Evolutionary conservation across 2,113 vertebrate genomes (phyloP).

Genomic region (Percopsis transmontana): DNA sequence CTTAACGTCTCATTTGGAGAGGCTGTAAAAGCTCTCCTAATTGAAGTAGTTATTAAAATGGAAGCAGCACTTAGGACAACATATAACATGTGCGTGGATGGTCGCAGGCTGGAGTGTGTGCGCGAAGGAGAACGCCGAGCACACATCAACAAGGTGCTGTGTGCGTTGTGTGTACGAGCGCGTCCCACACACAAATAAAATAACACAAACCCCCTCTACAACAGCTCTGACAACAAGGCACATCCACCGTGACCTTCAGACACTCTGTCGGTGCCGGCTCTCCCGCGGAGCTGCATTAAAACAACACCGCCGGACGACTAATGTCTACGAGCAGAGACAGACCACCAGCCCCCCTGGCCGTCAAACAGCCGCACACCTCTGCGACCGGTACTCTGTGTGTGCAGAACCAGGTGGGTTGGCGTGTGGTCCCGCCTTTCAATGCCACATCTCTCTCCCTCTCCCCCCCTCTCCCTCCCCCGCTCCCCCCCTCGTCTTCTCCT

Average conservation of each 20-base stretch:
- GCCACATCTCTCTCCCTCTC: constrained; percentile 5
- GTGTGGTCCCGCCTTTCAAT: neutral
- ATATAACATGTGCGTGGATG: neutral
- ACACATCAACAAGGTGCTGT: no score
- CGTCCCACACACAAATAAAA: constrained; percentile 4
- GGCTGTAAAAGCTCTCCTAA: constrained; percentile 55
- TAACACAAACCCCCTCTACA: constrained; percentile 43
- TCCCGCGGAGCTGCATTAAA: constrained; percentile 61
- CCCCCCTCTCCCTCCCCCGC: neutral
- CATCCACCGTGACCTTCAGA: constrained; percentile 64
- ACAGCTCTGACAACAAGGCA: constrained; percentile 16
- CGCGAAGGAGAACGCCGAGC: no score
- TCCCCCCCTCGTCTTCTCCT: neutral
- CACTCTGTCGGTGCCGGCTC: constrained; percentile 44
- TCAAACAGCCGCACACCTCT: constrained; percentile 51
- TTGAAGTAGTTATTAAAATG: constrained; percentile 62
- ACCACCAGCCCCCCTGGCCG: constrained; percentile 38
- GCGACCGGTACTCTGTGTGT: constrained; percentile 38
- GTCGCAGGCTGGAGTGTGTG: no score
- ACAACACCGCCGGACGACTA: constrained; percentile 55
- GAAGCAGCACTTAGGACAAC: constrained; percentile 20
- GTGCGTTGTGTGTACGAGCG: no score
- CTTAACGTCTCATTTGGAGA: constrained; percentile 47
- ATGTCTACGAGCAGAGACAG: constrained; percentile 64
- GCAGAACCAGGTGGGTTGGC: constrained; percentile 14